These are phyloP conservation scores for Amphiprion clarkii DNA, from an alignment of 2,797 vertebrate genomes.

Conservation along the genomic window DNA sequence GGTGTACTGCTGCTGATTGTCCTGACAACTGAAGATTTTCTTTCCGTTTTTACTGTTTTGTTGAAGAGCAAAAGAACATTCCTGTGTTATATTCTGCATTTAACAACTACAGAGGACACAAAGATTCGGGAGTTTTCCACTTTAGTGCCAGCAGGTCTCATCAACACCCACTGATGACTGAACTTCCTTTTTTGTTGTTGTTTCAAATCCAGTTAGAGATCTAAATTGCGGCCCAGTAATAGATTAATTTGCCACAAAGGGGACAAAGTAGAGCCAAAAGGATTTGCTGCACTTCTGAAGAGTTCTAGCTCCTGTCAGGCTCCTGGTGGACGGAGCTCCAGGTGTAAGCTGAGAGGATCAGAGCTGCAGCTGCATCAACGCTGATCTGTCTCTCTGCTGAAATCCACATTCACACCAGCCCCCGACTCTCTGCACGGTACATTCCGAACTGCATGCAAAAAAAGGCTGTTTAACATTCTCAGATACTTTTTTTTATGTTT, in stretches of 20 bases:
- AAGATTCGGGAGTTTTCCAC: no score
- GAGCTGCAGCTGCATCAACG: slow-evolving; percentile 19
- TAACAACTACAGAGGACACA: no score
- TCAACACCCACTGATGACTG: no score
- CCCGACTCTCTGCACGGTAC: neutral
- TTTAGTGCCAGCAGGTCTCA: no score
- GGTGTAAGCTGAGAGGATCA: slow-evolving; percentile 53
- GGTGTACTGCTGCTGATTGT: no score
- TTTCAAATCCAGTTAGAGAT: slow-evolving; percentile 4
- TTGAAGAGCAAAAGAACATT: no score
- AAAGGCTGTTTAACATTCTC: neutral
- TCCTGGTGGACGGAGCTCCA: slow-evolving; percentile 22
- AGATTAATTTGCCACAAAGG: neutral
- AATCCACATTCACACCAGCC: neutral
- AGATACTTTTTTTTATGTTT: neutral
- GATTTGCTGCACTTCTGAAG: slow-evolving; percentile 15
- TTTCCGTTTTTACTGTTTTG: no score
- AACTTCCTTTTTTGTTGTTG: neutral
- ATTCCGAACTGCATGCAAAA: slow-evolving; percentile 10
- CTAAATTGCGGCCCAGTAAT: neutral
- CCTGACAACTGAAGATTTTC: no score
- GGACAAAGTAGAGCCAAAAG: neutral
- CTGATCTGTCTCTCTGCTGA: slow-evolving; percentile 23
- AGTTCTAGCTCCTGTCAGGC: slow-evolving; percentile 16
- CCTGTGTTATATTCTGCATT: no score